These are phyloP conservation scores for Apodemia mormo DNA, from an alignment of 2,888 invertebrate genomes.

Conservation along the genomic window DNA sequence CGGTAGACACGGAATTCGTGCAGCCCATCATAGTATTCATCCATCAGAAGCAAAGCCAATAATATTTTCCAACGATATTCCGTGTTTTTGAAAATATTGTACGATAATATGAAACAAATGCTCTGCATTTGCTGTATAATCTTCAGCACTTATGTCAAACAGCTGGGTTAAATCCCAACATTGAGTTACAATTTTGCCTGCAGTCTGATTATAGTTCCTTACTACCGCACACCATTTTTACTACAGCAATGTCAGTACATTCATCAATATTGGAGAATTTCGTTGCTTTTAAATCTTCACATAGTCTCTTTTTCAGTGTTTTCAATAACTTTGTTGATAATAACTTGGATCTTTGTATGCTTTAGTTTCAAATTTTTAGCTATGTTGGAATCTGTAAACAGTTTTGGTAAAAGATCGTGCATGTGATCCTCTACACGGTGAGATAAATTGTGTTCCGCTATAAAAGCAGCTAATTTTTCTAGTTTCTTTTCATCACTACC, in stretches of 20 bases:
- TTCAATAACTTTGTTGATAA: conserved; percentile 32
- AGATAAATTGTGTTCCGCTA: conserved; percentile 21
- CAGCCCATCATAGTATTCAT: neutral
- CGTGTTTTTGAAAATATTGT: neutral
- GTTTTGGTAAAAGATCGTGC: conserved; percentile 7
- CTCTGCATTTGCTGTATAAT: neutral
- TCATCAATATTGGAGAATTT: conserved; percentile 32
- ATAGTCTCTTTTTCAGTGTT: conserved; percentile 32
- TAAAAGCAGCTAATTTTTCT: conserved; percentile 17
- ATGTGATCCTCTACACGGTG: conserved; percentile 16
- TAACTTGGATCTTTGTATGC: conserved; percentile 19
- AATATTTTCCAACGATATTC: neutral
- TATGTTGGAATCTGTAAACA: neutral
- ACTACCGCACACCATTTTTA: neutral
- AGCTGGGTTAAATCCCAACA: neutral
- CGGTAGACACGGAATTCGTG: neutral
- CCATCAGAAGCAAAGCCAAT: neutral
- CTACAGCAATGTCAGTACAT: neutral
- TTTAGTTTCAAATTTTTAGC: neutral
- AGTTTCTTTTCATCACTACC: neutral
- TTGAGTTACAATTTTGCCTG: neutral
- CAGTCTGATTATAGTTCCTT: neutral
- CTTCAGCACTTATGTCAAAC: neutral
- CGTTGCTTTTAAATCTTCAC: conserved; percentile 28
- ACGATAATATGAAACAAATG: neutral